Evolutionary conservation across 2,888 invertebrate species (phyloP).

Genomic region (Liposcelis brunnea): DNA sequence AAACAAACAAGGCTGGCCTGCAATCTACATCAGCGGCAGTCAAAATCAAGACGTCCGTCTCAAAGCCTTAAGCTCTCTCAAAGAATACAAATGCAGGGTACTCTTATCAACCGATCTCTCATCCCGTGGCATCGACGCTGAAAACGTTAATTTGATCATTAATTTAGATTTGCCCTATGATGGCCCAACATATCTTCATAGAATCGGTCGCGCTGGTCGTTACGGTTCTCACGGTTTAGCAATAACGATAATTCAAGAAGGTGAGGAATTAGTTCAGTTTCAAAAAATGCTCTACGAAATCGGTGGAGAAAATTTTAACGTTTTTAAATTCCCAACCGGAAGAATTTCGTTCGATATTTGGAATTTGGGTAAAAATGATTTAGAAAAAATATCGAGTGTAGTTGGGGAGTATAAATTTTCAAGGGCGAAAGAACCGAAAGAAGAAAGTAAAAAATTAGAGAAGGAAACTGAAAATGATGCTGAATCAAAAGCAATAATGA

Average conservation of each 20-base stretch:
- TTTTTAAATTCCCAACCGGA: constrained; percentile 29
- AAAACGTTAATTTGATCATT: constrained; percentile 81
- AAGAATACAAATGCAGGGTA: constrained; percentile 64
- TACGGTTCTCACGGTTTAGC: constrained; percentile 76
- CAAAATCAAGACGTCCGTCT: constrained; percentile 64
- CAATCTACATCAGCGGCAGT: constrained; percentile 57
- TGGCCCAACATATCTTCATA: constrained; percentile 73
- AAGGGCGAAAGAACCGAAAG: no score
- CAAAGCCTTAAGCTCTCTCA: constrained; percentile 56
- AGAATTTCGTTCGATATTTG: no score
- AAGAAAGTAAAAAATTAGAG: no score
- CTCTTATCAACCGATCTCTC: constrained; percentile 81
- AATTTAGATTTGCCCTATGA: constrained; percentile 77
- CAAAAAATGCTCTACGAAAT: constrained; percentile 37
- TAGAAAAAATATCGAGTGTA: no score
- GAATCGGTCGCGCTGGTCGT: constrained; percentile 89
- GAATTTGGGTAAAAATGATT: no score
- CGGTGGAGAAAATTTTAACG: constrained; percentile 32
- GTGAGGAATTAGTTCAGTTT: constrained; percentile 42
- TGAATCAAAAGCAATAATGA: no score
- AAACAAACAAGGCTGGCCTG: constrained; percentile 55
- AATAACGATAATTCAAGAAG: constrained; percentile 51
- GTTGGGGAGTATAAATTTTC: no score
- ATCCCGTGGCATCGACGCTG: constrained; percentile 86
- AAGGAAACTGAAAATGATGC: no score